These are phyloP conservation scores for Piprites chloris DNA, from an alignment of 2,113 vertebrate species.

Conservation along the genomic window DNA sequence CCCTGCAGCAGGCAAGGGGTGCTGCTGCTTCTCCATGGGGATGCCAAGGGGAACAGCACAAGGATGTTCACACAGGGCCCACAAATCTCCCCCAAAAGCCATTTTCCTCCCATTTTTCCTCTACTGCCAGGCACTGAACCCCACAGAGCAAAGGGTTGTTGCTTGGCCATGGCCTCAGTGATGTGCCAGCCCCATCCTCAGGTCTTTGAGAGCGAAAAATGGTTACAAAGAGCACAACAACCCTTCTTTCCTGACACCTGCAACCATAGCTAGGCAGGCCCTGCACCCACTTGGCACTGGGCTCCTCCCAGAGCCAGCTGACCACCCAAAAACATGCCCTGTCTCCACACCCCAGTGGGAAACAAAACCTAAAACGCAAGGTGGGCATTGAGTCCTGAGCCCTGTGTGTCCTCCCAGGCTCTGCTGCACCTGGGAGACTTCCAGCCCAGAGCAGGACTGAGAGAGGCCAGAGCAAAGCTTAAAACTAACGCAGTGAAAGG, in stretches of 20 bases:
- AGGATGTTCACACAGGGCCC: not conserved
- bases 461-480: accelerated
- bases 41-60: not conserved
- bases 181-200: not conserved
- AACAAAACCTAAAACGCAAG: not conserved
- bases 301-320: not conserved
- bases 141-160: not conserved
- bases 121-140: accelerated
- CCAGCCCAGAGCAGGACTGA: not conserved
- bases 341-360: accelerated
- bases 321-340: accelerated
- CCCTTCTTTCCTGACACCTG: not conserved
- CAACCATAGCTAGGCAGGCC: not conserved
- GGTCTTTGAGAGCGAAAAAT: not conserved
- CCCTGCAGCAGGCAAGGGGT: not conserved
- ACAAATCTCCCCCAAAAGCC: not conserved
- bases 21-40: not conserved
- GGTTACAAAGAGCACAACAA: not conserved
- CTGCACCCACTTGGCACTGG: accelerated
- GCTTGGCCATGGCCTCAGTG: accelerated
- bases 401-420: not conserved
- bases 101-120: not conserved
- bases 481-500: accelerated
- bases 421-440: accelerated
- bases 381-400: accelerated